Evolutionary conservation across 2,888 invertebrate genomes (phyloP).

Genomic region (Drosophila merina): DNA sequence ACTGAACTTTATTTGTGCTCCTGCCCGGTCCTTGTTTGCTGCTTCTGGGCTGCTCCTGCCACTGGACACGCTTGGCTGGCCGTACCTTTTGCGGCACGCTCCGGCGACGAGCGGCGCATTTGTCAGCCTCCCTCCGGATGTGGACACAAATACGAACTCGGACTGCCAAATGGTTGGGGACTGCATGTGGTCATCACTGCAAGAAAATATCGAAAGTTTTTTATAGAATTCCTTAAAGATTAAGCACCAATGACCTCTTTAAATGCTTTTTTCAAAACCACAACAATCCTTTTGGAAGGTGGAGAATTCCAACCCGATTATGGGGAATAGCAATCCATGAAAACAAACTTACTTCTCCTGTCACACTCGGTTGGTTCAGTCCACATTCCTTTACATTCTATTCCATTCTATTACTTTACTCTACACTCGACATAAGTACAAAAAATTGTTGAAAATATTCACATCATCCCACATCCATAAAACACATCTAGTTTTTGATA

Average conservation of each 20-base stretch:
- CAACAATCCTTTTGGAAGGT: background rate
- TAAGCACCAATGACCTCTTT: too few species aligned
- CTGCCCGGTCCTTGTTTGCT: slow-evolving; percentile 26
- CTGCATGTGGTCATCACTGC: slow-evolving; percentile 30
- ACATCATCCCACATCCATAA: background rate
- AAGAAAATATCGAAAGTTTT: background rate
- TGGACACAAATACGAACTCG: slow-evolving; percentile 23
- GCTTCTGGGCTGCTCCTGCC: slow-evolving; percentile 4
- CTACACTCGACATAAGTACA: slow-evolving; percentile 24
- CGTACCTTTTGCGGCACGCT: slow-evolving; percentile 57
- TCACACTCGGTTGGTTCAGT: slow-evolving; percentile 12
- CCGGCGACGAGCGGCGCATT: slow-evolving; percentile 52
- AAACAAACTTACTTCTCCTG: slow-evolving; percentile 16
- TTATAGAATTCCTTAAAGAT: too few species aligned
- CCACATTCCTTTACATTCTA: slow-evolving; percentile 7
- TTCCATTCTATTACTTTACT: slow-evolving; percentile 18
- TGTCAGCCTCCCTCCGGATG: slow-evolving; percentile 51
- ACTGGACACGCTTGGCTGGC: slow-evolving; percentile 32
- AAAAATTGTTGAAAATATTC: slow-evolving; percentile 29
- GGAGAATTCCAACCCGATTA: background rate
- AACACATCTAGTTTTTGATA: slow-evolving; percentile 19
- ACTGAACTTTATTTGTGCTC: slow-evolving; percentile 80
- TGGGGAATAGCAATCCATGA: slow-evolving; percentile 15
- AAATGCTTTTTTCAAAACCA: too few species aligned
- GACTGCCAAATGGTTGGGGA: slow-evolving; percentile 21